Percentiles rank a stretch among this genome's conserved stretches.
These are phyloP conservation scores for Steinernema carpocapsae DNA, from an alignment of 2,888 invertebrate genomes.

Conservation along the genomic window DNA sequence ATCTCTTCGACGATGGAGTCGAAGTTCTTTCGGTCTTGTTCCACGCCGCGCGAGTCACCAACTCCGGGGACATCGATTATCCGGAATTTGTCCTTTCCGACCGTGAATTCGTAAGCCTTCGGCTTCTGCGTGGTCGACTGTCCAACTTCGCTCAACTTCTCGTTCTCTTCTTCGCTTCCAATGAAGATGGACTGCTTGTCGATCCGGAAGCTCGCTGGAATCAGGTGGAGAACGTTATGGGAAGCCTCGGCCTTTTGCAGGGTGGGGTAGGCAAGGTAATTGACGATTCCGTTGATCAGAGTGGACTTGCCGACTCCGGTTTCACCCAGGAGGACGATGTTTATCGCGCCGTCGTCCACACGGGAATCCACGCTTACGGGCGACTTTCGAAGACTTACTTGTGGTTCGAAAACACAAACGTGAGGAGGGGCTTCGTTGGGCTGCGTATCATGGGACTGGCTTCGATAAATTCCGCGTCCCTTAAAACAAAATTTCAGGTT, in stretches of 20 bases:
- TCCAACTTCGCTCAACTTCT: neutral
- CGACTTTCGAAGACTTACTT: too few relatives aligned
- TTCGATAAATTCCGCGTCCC: too few relatives aligned
- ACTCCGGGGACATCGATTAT: slow-evolving; percentile 33
- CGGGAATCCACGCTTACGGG: too few relatives aligned
- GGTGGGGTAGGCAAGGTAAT: slow-evolving; percentile 31
- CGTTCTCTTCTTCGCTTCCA: neutral
- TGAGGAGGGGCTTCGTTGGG: too few relatives aligned
- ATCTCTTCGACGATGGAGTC: neutral
- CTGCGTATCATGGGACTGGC: too few relatives aligned
- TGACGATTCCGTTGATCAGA: slow-evolving; percentile 35
- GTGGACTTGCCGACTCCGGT: slow-evolving; percentile 38
- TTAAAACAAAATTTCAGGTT: too few relatives aligned
- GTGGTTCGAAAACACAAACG: too few relatives aligned
- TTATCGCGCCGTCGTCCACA: slow-evolving; percentile 1
- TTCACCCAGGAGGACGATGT: slow-evolving; percentile 40
- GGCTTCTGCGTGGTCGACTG: slow-evolving; percentile 31
- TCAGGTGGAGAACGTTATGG: neutral
- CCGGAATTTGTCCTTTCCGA: neutral
- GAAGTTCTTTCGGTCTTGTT: neutral
- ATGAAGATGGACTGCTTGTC: neutral
- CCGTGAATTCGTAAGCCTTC: slow-evolving; percentile 14
- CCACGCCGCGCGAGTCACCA: slow-evolving; percentile 19
- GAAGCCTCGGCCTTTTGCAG: slow-evolving; percentile 32
- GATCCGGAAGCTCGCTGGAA: neutral